A percentile compares a stretch with the other conserved stretches of the same genome.
phyloP scores from a whole-genome alignment of 2,888 invertebrate genomes.

The Dinocampus coccinellae region DNA sequence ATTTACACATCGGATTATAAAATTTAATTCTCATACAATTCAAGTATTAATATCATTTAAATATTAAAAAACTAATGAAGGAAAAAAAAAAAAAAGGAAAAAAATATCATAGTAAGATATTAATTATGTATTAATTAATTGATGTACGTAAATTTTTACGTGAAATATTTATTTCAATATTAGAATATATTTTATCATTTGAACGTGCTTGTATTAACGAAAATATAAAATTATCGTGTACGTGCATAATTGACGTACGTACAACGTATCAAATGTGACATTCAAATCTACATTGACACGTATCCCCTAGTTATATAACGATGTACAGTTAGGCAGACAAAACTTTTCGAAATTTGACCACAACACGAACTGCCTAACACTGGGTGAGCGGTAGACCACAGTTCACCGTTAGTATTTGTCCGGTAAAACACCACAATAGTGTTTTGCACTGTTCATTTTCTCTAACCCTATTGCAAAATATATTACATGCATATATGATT shows the following conservation, averaged over 20 bases:
- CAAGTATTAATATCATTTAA: too few relatives aligned
- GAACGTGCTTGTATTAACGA: slow-evolving; percentile 14
- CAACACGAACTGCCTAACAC: slow-evolving; percentile 51
- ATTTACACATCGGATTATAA: slow-evolving; percentile 16
- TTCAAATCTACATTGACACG: slow-evolving; percentile 54
- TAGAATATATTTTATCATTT: neutral
- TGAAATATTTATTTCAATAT: too few relatives aligned
- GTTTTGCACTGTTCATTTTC: slow-evolving; percentile 8
- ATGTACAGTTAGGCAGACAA: slow-evolving; percentile 39
- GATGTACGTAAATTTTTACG: too few relatives aligned
- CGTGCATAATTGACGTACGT: slow-evolving; percentile 58
- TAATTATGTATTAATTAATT: too few relatives aligned
- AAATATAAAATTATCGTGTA: slow-evolving; percentile 40
- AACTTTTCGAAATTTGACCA: slow-evolving; percentile 50
- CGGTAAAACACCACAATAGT: neutral
- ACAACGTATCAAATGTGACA: slow-evolving; percentile 54
- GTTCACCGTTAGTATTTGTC: slow-evolving; percentile 34
- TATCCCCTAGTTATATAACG: slow-evolving; percentile 51
- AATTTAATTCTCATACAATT: too few relatives aligned
- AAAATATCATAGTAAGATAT: too few relatives aligned
- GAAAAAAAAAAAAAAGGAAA: too few relatives aligned
- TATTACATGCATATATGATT: slow-evolving; percentile 22
- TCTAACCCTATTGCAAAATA: slow-evolving; percentile 15
- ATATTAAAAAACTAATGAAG: too few relatives aligned
- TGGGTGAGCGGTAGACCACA: slow-evolving; percentile 53